Evolutionary conservation across 2,888 invertebrate genomes (phyloP).

Genomic region (Tenthredo distinguenda): DNA sequence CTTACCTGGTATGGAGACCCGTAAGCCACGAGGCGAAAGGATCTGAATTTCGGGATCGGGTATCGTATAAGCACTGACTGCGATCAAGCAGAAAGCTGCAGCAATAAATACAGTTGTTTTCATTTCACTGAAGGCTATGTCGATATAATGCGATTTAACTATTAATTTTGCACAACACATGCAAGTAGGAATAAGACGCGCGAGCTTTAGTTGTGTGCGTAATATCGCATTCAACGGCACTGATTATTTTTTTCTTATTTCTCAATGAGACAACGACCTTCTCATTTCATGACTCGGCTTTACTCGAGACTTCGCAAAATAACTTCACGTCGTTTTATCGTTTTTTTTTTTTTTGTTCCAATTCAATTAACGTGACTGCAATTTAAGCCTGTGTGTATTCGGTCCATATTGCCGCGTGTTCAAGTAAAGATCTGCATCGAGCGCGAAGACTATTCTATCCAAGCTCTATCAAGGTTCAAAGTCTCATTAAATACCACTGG

Average conservation of each 20-base stretch:
- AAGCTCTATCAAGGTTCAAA: background rate
- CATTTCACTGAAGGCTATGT: constrained; percentile 14
- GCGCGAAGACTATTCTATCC: background rate
- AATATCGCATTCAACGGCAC: background rate
- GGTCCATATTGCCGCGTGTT: background rate
- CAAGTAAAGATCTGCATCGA: background rate
- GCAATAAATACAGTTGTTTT: background rate
- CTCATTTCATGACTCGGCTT: background rate
- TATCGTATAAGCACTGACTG: constrained; percentile 64
- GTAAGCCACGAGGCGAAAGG: constrained; percentile 73
- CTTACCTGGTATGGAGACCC: constrained; percentile 75
- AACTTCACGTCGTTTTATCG: background rate
- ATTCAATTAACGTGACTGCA: background rate
- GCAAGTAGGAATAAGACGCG: background rate
- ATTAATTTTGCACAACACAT: background rate
- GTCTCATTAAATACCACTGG: background rate
- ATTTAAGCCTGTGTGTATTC: background rate
- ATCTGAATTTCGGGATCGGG: constrained; percentile 73
- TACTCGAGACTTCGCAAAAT: background rate
- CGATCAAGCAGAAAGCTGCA: background rate
- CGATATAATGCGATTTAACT: background rate
- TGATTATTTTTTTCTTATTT: constrained; percentile 1
- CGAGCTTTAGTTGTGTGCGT: background rate
- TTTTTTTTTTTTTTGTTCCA: background rate
- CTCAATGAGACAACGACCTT: background rate